These are phyloP conservation scores for Denticeps clupeoides DNA, from an alignment of 2,797 vertebrate genomes.

Conservation along the genomic window DNA sequence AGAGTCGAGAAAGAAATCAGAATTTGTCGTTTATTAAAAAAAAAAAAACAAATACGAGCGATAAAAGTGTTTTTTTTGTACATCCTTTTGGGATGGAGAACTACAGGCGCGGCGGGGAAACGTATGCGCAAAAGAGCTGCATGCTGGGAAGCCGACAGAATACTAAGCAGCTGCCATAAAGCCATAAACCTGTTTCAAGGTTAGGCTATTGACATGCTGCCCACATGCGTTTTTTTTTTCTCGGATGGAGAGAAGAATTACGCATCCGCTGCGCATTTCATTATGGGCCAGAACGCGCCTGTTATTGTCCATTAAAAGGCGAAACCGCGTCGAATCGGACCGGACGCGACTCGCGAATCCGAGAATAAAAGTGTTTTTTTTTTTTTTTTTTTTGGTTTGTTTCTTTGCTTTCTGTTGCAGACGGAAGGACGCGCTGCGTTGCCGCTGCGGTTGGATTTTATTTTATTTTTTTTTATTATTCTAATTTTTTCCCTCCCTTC, in stretches of 20 bases:
- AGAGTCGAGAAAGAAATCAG: constrained; percentile 34
- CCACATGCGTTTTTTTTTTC: constrained; percentile 56
- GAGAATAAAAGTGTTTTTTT: constrained; percentile 6
- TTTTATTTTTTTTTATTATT: too few relatives aligned
- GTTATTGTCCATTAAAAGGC: too few relatives aligned
- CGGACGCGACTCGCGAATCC: too few relatives aligned
- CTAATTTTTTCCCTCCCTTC: too few relatives aligned
- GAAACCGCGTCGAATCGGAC: too few relatives aligned
- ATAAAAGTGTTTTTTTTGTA: constrained; percentile 18
- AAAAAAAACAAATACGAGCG: too few relatives aligned
- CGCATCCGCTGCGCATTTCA: constrained; percentile 51
- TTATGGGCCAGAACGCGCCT: constrained; percentile 28
- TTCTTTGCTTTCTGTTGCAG: constrained; percentile 46
- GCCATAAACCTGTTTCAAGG: constrained; percentile 49
- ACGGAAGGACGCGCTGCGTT: constrained; percentile 40
- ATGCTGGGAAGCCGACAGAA: constrained; percentile 20
- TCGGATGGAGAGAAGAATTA: constrained; percentile 52
- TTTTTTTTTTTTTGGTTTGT: constrained; percentile 9
- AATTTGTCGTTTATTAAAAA: too few relatives aligned
- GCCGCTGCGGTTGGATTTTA: constrained; percentile 59
- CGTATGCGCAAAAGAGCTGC: constrained; percentile 15
- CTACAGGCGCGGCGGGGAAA: constrained; percentile 14
- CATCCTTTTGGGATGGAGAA: constrained; percentile 14
- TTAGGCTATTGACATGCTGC: constrained; percentile 65
- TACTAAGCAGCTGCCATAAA: constrained; percentile 23